Evolutionary conservation across 2,888 invertebrate genomes (phyloP), one percentile per base, ranked within the genome.

Genomic region (Drosophila birchii): DNA sequence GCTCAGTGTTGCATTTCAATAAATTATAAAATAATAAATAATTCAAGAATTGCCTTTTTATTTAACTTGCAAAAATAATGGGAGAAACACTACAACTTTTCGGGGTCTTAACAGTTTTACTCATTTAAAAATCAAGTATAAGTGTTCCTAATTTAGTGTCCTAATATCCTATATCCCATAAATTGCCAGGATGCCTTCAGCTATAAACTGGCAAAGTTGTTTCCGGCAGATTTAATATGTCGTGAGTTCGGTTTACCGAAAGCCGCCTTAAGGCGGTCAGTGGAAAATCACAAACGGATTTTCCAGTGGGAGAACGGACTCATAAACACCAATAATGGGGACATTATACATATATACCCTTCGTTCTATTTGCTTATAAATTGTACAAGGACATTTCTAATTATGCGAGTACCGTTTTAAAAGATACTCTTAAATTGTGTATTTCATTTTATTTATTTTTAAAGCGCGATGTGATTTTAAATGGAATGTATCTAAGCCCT

Each of bases 391-490:
- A 71, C 0, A 71, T 73, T 16, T 26, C 64, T 1, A 83, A 78
- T 3, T 38, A 18, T 1, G 58, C 51, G 29, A 58, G 51, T 49
- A 38, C 3, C 51, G 16, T 26, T 29, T 47, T n/a, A 47, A 5
- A 11, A n/a, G 45, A 16, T 29, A 9, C 16, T 5, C 9, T 26
- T 23, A 7, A 8, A 9, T 23, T 23, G 23, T 23, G 23, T 23
- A 3, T 23, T 23, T 23, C n/a, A n/a, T n/a, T 23, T 23, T 23
- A 23, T 23, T 3, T 23, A 23, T 23, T 23, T 23, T 23, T 49
- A 0, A 23, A 78, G 80, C 80, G 80, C 1, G 14, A 58, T 5
- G 41, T 60, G 45, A 29, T 73, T 7, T 12, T 79, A 2, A 56
- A n/a, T n/a, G n/a, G n/a, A n/a, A n/a, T n/a, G n/a, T n/a, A n/a